These are phyloP conservation scores for Drosophila mulleri DNA, from an alignment of 2,888 invertebrate genomes.

Conservation along the genomic window DNA sequence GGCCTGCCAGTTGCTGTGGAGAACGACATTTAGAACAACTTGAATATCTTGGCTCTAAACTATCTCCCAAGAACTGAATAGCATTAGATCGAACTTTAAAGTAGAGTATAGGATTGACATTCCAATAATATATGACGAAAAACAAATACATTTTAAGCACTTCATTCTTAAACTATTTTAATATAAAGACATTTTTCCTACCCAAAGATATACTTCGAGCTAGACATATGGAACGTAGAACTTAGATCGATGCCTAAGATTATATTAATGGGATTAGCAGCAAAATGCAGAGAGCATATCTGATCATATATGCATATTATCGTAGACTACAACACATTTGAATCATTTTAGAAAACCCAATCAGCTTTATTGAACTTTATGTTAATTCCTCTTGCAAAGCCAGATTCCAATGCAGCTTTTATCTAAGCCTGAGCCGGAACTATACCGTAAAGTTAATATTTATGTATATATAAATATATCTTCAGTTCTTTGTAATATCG, in stretches of 20 bases:
- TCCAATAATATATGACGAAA: too few species aligned
- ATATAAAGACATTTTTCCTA: too few species aligned
- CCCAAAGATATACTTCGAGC: too few species aligned
- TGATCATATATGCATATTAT: not conserved
- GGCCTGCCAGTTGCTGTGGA: slow-evolving; percentile 14
- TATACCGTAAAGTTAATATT: not conserved
- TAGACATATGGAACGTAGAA: too few species aligned
- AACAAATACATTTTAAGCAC: too few species aligned
- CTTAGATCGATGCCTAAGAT: not conserved
- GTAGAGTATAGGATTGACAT: too few species aligned
- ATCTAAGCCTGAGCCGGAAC: slow-evolving; percentile 36
- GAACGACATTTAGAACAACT: not conserved
- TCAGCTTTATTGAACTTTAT: slow-evolving; percentile 4
- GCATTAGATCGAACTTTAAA: too few species aligned
- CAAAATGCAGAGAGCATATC: not conserved
- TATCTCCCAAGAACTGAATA: not conserved
- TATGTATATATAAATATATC: not conserved
- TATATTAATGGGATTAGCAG: not conserved
- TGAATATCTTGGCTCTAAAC: not conserved
- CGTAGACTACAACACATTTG: not conserved
- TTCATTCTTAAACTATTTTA: too few species aligned
- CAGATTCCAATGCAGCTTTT: slow-evolving; percentile 31
- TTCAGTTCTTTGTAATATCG: not conserved
- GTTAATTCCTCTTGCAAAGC: slow-evolving; percentile 31
- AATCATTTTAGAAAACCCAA: not conserved